Percentiles rank a stretch among this genome's conserved stretches.
Conservation (phyloP, 2,113 vertebrate species). For the Mesoclemmys tuberculata region DNA sequence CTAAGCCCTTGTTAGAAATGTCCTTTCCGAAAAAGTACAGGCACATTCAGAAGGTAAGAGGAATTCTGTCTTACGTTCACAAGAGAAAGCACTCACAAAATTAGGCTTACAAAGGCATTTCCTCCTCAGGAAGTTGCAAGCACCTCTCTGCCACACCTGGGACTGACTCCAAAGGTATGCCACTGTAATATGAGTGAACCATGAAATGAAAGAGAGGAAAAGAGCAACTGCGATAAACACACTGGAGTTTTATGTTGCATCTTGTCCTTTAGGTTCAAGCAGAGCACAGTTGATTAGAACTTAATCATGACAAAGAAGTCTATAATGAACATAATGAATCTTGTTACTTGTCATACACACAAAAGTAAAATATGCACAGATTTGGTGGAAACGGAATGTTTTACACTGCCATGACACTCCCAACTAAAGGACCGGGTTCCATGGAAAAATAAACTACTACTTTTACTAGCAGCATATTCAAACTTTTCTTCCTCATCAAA, state of each 20-base stretch:
- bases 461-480: background rate
- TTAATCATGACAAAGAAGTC: background rate
- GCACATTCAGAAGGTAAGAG: background rate
- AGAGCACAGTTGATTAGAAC: constrained; percentile 47
- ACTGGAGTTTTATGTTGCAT: background rate
- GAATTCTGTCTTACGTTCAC: constrained; percentile 55
- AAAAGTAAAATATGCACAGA: background rate
- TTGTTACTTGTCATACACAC: rapidly evolving
- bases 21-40: background rate
- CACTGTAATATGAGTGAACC: background rate
- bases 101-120: constrained; percentile 46
- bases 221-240: background rate
- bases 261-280: constrained; percentile 46
- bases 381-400: background rate
- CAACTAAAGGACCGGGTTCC: rapidly evolving
- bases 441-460: background rate
- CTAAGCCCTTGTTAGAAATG: constrained; percentile 22
- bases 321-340: background rate
- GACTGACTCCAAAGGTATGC: background rate
- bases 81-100: constrained; percentile 50
- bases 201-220: background rate
- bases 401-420: background rate
- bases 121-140: constrained; percentile 46
- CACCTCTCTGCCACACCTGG: background rate
- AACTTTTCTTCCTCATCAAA: background rate